These are phyloP conservation scores for Bothrops jararaca DNA, from an alignment of 2,113 vertebrate species.

Conservation along the genomic window DNA sequence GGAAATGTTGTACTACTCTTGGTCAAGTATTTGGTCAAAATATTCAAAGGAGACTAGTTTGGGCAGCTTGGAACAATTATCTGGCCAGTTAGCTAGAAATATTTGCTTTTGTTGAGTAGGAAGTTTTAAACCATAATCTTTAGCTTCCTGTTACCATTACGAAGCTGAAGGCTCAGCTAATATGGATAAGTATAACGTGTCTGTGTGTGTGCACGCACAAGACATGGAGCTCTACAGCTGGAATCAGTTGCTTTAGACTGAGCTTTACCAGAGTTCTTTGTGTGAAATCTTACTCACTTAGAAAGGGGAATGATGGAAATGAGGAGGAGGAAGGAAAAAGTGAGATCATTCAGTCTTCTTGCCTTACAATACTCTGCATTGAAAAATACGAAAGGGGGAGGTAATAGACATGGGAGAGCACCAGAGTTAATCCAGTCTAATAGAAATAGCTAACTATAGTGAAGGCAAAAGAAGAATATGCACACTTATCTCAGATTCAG, in stretches of 20 bases:
- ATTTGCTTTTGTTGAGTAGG: background rate
- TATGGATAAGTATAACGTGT: background rate
- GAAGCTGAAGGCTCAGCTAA: no score
- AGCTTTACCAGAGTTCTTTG: background rate
- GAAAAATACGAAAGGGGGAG: background rate
- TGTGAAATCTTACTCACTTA: background rate
- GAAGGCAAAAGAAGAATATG: background rate
- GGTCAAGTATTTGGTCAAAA: background rate
- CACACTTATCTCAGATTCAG: background rate
- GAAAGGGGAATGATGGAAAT: background rate
- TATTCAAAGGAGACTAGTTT: background rate
- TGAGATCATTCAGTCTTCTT: background rate
- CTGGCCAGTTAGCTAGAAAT: background rate
- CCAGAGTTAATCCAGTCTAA: background rate
- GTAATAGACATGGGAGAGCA: background rate
- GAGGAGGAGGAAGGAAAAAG: background rate
- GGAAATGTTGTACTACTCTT: background rate
- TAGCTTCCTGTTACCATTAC: background rate
- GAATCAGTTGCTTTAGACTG: background rate
- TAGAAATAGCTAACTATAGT: background rate
- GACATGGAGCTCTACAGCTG: background rate
- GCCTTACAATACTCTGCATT: background rate
- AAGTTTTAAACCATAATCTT: background rate
- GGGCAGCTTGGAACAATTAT: background rate
- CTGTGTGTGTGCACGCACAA: no score